A percentile compares a stretch with the other conserved stretches of the same genome.
Conservation (phyloP, 64 coral and sea anemone species). For the Pachyseris speciosa region DNA sequence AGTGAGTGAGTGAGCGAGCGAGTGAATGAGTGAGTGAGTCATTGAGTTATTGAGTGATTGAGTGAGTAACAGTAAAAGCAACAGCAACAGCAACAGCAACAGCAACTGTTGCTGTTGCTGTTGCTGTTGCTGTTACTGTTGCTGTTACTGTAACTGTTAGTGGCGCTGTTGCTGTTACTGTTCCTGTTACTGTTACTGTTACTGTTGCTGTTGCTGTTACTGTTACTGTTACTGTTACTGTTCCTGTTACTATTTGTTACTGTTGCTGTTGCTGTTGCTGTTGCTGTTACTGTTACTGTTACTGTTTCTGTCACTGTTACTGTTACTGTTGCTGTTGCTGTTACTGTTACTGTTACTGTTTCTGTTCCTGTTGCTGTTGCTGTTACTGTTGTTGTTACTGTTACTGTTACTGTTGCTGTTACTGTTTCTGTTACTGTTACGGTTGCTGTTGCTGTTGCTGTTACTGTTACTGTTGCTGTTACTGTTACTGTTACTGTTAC, state of each 20-base stretch:
- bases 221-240: background rate
- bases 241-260: background rate
- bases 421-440: no score
- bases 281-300: background rate
- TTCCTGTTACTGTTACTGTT: background rate
- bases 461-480: no score
- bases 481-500: no score
- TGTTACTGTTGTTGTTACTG: no score
- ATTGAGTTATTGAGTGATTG: no score
- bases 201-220: background rate
- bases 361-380: no score
- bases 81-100: background rate
- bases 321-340: background rate
- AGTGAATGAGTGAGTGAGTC: no score
- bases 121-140: background rate
- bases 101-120: background rate
- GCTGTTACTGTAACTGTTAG: background rate
- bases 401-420: no score
- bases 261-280: background rate
- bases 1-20: no score
- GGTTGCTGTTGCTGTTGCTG: no score
- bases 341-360: no score
- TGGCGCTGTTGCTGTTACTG: no score
- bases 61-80: background rate
- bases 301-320: background rate